phyloP scores from a whole-genome alignment of 2,888 invertebrate genomes.

The Tinea trinotella region DNA sequence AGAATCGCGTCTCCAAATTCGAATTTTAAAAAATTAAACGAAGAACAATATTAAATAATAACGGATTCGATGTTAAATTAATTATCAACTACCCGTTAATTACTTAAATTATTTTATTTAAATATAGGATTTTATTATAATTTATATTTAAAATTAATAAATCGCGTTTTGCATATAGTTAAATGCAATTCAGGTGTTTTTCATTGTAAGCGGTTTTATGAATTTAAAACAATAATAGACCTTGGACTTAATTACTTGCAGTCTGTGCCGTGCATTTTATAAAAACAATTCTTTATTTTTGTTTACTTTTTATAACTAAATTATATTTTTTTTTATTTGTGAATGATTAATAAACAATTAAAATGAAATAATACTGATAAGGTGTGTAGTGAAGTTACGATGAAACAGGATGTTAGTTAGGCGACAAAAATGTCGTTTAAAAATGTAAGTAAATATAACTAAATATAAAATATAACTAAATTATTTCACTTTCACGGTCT shows the following conservation, averaged over 20 bases:
- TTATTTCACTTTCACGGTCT: no score
- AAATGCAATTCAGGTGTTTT: not conserved
- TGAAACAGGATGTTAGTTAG: not conserved
- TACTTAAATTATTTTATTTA: not conserved
- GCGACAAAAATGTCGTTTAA: conserved; percentile 3
- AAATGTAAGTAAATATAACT: conserved; percentile 1
- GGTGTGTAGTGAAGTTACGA: not conserved
- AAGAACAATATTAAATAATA: not conserved
- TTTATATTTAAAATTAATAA: not conserved
- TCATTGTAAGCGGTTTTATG: not conserved
- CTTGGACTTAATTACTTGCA: conserved; percentile 5
- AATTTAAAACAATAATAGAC: not conserved
- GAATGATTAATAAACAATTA: not conserved
- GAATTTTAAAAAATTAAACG: conserved; percentile 27
- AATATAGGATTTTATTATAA: not conserved
- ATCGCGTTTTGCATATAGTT: not conserved
- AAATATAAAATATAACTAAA: no score
- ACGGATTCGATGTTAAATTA: no score
- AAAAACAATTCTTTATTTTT: not conserved
- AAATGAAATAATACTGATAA: not conserved
- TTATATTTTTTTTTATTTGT: not conserved
- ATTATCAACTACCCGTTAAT: not conserved
- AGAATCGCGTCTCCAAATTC: conserved; percentile 39
- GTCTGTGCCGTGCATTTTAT: conserved; percentile 4
- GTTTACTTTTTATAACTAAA: not conserved